Evolutionary conservation across 2,797 vertebrate genomes (phyloP), one percentile per base, ranked within the genome.

Genomic region (Emys orbicularis): DNA sequence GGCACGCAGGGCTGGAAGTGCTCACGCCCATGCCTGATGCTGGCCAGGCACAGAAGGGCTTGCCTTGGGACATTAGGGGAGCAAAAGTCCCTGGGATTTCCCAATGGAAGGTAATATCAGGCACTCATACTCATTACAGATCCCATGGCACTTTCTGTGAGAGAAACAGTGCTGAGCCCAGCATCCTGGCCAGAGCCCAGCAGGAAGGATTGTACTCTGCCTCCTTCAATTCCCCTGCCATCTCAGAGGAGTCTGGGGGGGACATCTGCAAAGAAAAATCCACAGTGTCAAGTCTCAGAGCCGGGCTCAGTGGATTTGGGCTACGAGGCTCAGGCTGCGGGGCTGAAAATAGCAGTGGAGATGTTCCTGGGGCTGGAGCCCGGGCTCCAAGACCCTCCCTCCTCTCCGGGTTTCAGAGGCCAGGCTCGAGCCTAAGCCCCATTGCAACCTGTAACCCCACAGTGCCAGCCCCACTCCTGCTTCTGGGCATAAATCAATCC

Each of bases 1-100:
- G 27, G 34, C n/a, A 65, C 19, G 54, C 0, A 0, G 81, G 52
- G 19, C 56, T 1, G 0, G 81, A 12, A 44, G 19, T 41, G 23
- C 10, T 41, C 9, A 10, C 8, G 10, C 21, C n/a, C 68, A 21
- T 23, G 68, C 21, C 19, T 12, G 6, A 7, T 49, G 44, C 37
- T 76, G 72, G 12, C 25, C 25, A 47, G 41, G 72, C 13, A 8
- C 72, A 57, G 5, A 54, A 25, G 21, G 54, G 21, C 54, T 54
- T 54, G 54, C 23, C 54, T 54, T 54, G 23, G 54, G 21, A 54
- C 9, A 4, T 25, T 8, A 54, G 21, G 54, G 59, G 59, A 61
- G 59, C 59, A 34, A 61, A 34, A 15, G 6, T 41, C 65, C 65
- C 18, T 10, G 3, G 37, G n/a, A 29, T 61, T 61, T 61, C 31